These are phyloP conservation scores for Prionailurus bengalensis DNA, from an alignment of 2,113 vertebrate species.

Conservation along the genomic window DNA sequence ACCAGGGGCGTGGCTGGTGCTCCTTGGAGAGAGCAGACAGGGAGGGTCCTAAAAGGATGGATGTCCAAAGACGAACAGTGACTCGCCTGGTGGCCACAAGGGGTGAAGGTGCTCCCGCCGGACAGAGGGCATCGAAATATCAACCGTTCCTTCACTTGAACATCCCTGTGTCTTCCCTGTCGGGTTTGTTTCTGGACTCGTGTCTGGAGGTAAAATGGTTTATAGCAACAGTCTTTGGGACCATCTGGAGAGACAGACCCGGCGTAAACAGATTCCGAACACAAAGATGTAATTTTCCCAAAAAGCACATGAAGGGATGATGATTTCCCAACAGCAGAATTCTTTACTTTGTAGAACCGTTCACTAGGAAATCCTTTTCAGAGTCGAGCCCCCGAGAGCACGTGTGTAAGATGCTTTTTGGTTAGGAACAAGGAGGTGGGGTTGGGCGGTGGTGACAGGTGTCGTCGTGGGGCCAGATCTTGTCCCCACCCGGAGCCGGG, in stretches of 20 bases:
- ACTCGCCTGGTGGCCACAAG: neutral
- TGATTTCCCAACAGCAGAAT: neutral
- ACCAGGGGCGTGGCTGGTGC: neutral
- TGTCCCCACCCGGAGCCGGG: rapidly evolving
- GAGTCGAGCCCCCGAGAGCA: neutral
- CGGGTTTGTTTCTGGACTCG: neutral
- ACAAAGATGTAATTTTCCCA: neutral
- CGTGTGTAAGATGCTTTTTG: neutral
- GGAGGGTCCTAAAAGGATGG: neutral
- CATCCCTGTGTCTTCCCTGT: neutral
- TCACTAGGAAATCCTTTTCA: neutral
- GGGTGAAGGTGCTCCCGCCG: neutral
- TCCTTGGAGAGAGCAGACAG: neutral
- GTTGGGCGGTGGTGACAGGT: rapidly evolving
- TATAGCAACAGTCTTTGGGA: neutral
- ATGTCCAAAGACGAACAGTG: neutral
- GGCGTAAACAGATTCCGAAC: neutral
- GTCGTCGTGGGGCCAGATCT: neutral
- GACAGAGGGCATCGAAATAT: neutral
- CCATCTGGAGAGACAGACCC: neutral
- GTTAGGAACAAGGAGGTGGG: neutral
- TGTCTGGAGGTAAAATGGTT: neutral
- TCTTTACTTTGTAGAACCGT: neutral
- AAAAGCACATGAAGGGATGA: neutral
- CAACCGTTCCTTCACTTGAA: rapidly evolving